A percentile compares a stretch with the other conserved stretches of the same genome.
These are phyloP conservation scores for Diploptera punctata DNA, from an alignment of 2,888 invertebrate species.

Conservation along the genomic window DNA sequence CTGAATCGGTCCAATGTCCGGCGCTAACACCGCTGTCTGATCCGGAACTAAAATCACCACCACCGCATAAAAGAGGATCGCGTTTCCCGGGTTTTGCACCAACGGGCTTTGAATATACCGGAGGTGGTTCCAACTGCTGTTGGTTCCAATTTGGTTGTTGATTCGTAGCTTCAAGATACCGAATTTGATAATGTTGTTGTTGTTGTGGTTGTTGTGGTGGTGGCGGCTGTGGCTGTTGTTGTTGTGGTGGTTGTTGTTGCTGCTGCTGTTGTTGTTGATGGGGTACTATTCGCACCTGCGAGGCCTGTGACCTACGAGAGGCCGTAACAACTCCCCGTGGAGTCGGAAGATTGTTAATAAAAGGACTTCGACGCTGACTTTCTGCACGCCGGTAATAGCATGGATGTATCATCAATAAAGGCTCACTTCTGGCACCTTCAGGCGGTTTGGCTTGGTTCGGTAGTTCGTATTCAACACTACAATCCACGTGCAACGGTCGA, in stretches of 20 bases:
- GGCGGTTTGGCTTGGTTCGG: conserved; percentile 89
- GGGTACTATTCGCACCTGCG: conserved; percentile 23
- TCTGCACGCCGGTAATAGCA: conserved; percentile 89
- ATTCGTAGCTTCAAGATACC: conserved; percentile 23
- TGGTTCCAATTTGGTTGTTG: conserved; percentile 19
- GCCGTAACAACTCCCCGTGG: conserved; percentile 16
- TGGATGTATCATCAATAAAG: conserved; percentile 88
- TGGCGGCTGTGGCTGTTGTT: conserved; percentile 25
- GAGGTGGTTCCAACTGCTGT: conserved; percentile 25
- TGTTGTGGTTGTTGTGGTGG: conserved; percentile 37
- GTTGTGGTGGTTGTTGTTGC: conserved; percentile 28
- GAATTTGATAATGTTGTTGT: conserved; percentile 35
- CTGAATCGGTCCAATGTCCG: conserved; percentile 46
- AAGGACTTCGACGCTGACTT: conserved; percentile 80
- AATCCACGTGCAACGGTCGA: conserved; percentile 87
- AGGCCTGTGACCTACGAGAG: conserved; percentile 21
- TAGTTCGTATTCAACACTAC: conserved; percentile 90
- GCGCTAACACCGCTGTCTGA: conserved; percentile 45
- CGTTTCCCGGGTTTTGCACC: conserved; percentile 35
- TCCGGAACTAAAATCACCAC: conserved; percentile 44
- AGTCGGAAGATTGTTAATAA: conserved; percentile 74
- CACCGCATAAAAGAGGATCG: conserved; percentile 43
- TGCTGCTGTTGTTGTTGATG: conserved; percentile 34
- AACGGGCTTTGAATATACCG: conserved; percentile 35
- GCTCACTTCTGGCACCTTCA: conserved; percentile 81